phyloP scores from a whole-genome alignment of 2,888 invertebrate species.

The Drosophila prolongata region DNA sequence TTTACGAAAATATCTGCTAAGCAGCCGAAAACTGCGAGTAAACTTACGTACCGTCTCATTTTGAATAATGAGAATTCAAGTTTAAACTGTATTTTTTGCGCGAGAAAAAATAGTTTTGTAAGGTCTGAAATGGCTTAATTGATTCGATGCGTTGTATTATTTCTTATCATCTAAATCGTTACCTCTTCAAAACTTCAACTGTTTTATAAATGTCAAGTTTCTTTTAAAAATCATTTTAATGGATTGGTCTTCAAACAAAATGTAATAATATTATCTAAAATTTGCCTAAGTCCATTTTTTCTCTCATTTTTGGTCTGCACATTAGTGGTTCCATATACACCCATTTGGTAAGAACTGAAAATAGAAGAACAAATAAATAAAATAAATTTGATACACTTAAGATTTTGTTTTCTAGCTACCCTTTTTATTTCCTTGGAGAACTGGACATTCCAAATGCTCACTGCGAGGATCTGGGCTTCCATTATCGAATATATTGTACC shows the following conservation, averaged over 20 bases:
- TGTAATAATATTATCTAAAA: background rate
- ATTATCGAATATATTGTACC: constrained; percentile 49
- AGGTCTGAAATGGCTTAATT: background rate
- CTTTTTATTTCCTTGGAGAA: constrained; percentile 52
- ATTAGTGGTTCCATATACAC: background rate
- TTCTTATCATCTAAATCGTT: too few relatives aligned
- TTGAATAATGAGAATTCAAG: background rate
- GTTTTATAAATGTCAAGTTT: too few relatives aligned
- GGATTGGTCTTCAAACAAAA: too few relatives aligned
- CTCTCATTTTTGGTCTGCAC: background rate
- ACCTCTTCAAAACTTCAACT: too few relatives aligned
- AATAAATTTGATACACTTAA: background rate
- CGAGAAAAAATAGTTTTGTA: background rate
- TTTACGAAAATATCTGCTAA: background rate
- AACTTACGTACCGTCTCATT: constrained; percentile 2
- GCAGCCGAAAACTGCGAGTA: background rate
- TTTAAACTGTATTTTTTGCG: background rate
- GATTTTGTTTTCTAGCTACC: constrained; percentile 18
- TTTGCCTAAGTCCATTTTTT: too few relatives aligned
- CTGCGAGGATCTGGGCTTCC: constrained; percentile 34
- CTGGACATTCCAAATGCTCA: constrained; percentile 50
- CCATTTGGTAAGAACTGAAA: constrained; percentile 7
- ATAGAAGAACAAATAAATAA: background rate
- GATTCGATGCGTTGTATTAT: background rate
- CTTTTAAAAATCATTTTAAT: background rate